Evolutionary conservation across 2,888 invertebrate species (phyloP), one percentile per base, ranked within the genome.

Genomic region (Ctenicera cuprea): DNA sequence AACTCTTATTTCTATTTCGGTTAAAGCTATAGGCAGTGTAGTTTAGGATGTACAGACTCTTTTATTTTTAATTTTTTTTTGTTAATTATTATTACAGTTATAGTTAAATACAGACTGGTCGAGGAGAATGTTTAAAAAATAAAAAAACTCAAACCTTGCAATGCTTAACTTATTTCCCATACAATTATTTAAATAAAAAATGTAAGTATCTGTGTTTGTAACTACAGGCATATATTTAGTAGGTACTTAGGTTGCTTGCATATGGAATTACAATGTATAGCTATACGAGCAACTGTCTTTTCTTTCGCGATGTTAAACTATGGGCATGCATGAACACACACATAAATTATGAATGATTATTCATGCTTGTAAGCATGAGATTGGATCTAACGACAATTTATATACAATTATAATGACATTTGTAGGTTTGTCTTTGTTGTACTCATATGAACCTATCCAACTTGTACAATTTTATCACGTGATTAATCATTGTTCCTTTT

Each of bases 311-410:
- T 68, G 54, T 64, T 74, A 76, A 71, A 71, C 71, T 64, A 66
- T 62, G 64, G 59, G 52, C 63, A 59, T 62, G 65, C 73, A 71
- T 66, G 73, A 70, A 62, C 68, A 72, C 52, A 69, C 43, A 77
- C 76, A 75, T 78, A 77, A 79, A 76, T 79, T 76, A 75, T 71
- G 41, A 61, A 71, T 76, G 72, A 79, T 79, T 79, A 77, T 79
- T 78, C 71, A 77, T 72, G 77, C 76, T 75, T 76, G 70, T 72
- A 74, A 71, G 59, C 66, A 72, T 62, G 41, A 68, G 79, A 78
- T 78, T 71, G 68, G 74, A 79, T 79, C 78, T 77, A 73, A 72
- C 73, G 70, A 74, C 75, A 74, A 78, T 79, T 79, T 78, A 79
- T 79, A 74, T 72, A 77, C 77, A 77, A 75, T 76, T 76, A 73